Evolutionary conservation across 2,888 invertebrate species (phyloP), one percentile per base, ranked within the genome.

Genomic region (Pachliopta kotzebuea): DNA sequence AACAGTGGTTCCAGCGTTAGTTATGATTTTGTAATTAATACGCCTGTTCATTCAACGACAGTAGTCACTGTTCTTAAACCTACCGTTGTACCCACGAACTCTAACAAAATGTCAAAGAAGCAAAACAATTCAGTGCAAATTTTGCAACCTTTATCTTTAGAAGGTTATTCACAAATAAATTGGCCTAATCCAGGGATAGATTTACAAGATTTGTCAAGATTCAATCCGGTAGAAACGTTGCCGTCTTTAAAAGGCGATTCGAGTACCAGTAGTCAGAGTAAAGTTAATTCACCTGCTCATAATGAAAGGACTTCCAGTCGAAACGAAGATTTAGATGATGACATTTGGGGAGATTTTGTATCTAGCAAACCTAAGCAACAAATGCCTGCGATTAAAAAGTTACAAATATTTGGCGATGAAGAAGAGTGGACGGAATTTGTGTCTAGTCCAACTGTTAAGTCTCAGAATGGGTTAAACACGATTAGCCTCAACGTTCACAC

Each of bases 141-240:
- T 72, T 73, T 92, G 63, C 90, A 92, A 70, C 92, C 92, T 0
- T 71, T 92, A 31, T 89, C 92, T 9, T 74, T 92, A 69, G 92
- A 92, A 72, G 87, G 90, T 70, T 91, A 85, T 73, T 92, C 93
- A 1, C 90, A 93, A 77, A 94, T 94, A 55, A 93, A 93, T 75
- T 94, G 94, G 94, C 94, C 94, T 4, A 93, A 93, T 75, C 94
- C 94, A 18, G 94, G 94, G 24, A 86, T 92, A 70, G 86, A 91
- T 72, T 80, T 91, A 62, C 91, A 92, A 72, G 91, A 92, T 75
- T 78, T 92, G 4, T 90, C 92, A 1, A 77, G 88, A 66, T 92
- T 92, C 61, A 92, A 92, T 75, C 92, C 92, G 26, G 87, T 92
- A 0, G 89, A 92, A 74, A 87, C 88, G 31, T 74, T 92, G 52